These are phyloP conservation scores for Ectemnius cavifrons DNA, from an alignment of 2,888 invertebrate genomes.

Conservation along the genomic window DNA sequence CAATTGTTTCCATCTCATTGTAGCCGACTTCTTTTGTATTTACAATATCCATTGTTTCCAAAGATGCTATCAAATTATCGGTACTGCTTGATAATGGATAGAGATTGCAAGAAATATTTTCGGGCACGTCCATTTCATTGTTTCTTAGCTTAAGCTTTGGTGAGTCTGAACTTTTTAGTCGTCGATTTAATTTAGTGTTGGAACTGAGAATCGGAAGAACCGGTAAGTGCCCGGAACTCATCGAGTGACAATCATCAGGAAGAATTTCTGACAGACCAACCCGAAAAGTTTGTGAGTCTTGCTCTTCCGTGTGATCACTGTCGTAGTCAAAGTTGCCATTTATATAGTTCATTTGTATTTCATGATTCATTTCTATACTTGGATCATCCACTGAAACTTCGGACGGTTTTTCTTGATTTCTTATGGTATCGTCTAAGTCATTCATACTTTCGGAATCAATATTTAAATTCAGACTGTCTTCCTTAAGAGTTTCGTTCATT, in stretches of 20 bases:
- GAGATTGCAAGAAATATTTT: conserved; percentile 49
- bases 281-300: not conserved
- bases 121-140: conserved; percentile 11
- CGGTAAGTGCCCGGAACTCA: not conserved
- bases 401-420: not conserved
- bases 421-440: not conserved
- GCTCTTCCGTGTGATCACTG: conserved; percentile 47
- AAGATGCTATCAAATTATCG: conserved; percentile 60
- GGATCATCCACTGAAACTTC: not conserved
- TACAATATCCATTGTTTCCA: conserved; percentile 49
- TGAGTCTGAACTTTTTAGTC: conserved; percentile 9
- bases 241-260: not conserved
- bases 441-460: not conserved
- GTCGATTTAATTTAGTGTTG: conserved; percentile 4
- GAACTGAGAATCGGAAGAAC: conserved; percentile 1
- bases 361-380: conserved; percentile 1
- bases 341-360: conserved; percentile 45
- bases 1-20: conserved; percentile 58
- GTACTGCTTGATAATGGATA: conserved; percentile 60
- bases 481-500: not conserved
- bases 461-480: not conserved
- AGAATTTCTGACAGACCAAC: not conserved
- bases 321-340: conserved; percentile 53
- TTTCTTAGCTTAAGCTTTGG: not conserved
- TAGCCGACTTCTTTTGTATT: conserved; percentile 19